Conservation (phyloP, 2,888 invertebrate genomes). For the Acanthosepion lycidas region DNA sequence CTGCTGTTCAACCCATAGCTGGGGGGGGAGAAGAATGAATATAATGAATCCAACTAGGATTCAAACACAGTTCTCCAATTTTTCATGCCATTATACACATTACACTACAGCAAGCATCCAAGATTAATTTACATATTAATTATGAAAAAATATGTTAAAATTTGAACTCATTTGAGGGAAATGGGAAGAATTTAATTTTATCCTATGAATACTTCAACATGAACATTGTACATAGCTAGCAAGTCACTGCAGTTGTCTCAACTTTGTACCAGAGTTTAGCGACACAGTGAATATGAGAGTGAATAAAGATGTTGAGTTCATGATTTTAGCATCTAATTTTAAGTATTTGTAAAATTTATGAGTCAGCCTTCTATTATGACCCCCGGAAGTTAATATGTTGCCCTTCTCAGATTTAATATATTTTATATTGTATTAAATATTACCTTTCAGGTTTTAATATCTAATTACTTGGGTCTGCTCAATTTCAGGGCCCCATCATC, state of each 20-base stretch:
- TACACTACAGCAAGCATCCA: too few relatives aligned
- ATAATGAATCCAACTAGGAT: too few relatives aligned
- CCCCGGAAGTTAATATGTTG: conserved; percentile 22
- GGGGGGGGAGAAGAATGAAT: too few relatives aligned
- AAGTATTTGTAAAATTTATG: background rate
- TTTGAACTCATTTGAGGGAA: too few relatives aligned
- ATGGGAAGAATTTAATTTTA: background rate
- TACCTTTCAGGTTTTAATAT: conserved; percentile 33
- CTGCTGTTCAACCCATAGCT: too few relatives aligned
- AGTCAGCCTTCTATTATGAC: background rate
- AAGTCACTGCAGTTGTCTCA: background rate
- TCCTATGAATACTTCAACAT: background rate
- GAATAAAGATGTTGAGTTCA: background rate
- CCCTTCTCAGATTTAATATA: background rate
- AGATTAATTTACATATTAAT: too few relatives aligned
- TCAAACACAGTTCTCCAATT: too few relatives aligned
- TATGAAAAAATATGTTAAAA: too few relatives aligned
- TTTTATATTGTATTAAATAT: conserved; percentile 33
- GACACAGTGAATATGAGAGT: background rate
- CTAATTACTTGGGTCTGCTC: background rate
- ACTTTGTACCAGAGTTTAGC: background rate
- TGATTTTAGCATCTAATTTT: background rate
- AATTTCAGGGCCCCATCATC: background rate
- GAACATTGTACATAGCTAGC: background rate
- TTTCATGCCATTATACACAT: too few relatives aligned